A percentile compares a stretch with the other conserved stretches of the same genome.
Evolutionary conservation across 2,888 invertebrate species (phyloP).

Genomic region (Neoascia interrupta): DNA sequence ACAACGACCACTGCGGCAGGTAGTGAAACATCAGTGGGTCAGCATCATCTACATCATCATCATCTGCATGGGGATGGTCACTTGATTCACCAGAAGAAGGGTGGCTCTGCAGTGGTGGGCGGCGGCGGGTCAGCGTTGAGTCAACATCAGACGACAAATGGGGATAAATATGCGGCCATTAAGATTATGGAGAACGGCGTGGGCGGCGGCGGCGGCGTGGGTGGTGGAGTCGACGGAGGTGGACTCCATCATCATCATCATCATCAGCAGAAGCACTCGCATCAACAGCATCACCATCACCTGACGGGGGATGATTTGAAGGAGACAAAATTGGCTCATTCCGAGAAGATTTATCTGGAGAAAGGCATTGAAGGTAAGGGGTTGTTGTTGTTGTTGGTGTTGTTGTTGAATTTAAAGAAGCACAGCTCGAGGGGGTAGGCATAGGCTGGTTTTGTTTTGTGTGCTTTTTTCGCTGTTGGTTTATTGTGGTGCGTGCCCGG

Average conservation of each 20-base stretch:
- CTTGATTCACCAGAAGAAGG: conserved; percentile 61
- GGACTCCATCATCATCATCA: conserved; percentile 61
- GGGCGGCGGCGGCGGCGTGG: conserved; percentile 35
- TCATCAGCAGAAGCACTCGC: conserved; percentile 41
- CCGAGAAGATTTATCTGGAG: conserved; percentile 73
- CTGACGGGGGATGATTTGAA: conserved; percentile 61
- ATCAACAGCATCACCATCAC: conserved; percentile 49
- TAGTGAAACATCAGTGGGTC: conserved; percentile 60
- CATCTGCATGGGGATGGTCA: conserved; percentile 56
- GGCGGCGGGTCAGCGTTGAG: conserved; percentile 44
- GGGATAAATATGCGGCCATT: conserved; percentile 66
- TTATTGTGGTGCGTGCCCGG: conserved; percentile 54
- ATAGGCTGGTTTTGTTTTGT: conserved; percentile 3
- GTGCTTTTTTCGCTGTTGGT: conserved; percentile 12
- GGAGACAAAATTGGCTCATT: conserved; percentile 71
- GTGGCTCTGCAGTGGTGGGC: conserved; percentile 3
- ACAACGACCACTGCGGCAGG: conserved; percentile 55
- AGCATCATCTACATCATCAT: conserved; percentile 59
- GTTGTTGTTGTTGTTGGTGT: conserved; percentile 2
- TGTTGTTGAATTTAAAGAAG: no score
- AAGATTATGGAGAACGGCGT: conserved; percentile 71
- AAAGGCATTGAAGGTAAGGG: conserved; percentile 72
- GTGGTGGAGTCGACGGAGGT: conserved; percentile 18
- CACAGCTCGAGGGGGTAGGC: no score
- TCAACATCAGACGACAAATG: conserved; percentile 56